Percentiles rank a stretch among this genome's conserved stretches.
Evolutionary conservation across 2,888 invertebrate genomes (phyloP).

Genomic region (Phengaris alcon): DNA sequence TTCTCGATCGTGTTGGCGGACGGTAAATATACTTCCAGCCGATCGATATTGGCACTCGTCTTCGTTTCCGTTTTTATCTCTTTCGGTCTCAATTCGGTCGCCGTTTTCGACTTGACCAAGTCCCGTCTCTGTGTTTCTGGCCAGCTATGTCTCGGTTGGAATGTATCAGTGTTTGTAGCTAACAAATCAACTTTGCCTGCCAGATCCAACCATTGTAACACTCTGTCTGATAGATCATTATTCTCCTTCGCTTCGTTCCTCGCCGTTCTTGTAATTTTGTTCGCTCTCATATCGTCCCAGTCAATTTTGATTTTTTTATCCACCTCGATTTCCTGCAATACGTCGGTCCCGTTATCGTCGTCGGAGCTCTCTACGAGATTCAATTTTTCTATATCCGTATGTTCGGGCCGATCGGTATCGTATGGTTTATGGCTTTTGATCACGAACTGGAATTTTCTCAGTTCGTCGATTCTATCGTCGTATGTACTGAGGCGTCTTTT

Average conservation of each 20-base stretch:
- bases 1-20: slow-evolving; percentile 73
- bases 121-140: slow-evolving; percentile 63
- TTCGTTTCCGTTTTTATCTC: slow-evolving; percentile 54
- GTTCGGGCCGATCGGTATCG: slow-evolving; percentile 43
- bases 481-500: slow-evolving; percentile 51
- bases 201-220: slow-evolving; percentile 88
- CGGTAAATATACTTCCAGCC: slow-evolving; percentile 66
- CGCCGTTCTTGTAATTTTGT: slow-evolving; percentile 61
- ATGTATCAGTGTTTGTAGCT: slow-evolving; percentile 60
- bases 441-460: slow-evolving; percentile 58
- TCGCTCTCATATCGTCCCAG: slow-evolving; percentile 57
- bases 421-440: slow-evolving; percentile 54
- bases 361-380: slow-evolving; percentile 60
- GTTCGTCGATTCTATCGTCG: slow-evolving; percentile 50
- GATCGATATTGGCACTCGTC: slow-evolving; percentile 65
- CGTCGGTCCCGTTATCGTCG: slow-evolving; percentile 54
- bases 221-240: slow-evolving; percentile 82
- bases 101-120: slow-evolving; percentile 62
- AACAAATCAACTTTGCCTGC: slow-evolving; percentile 80
- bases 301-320: slow-evolving; percentile 44
- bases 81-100: slow-evolving; percentile 55
- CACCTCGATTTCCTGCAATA: slow-evolving; percentile 55
- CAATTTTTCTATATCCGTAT: slow-evolving; percentile 52
- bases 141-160: slow-evolving; percentile 69
- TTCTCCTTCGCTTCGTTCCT: slow-evolving; percentile 58